These are phyloP conservation scores for Drosophila rufa DNA, from an alignment of 1,140 invertebrate species.

Conservation along the genomic window DNA sequence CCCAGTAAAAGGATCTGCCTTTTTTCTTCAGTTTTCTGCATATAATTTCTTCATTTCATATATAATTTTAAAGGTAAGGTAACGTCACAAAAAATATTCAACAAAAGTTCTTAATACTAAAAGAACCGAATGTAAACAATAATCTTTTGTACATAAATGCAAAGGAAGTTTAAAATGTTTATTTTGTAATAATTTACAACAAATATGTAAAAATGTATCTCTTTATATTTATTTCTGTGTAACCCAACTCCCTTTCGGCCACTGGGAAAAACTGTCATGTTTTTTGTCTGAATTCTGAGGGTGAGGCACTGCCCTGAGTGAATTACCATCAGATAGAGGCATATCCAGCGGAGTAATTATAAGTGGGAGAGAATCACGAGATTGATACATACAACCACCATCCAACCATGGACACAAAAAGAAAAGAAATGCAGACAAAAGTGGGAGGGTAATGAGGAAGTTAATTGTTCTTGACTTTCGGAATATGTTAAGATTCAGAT, in stretches of 20 bases:
- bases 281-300: conserved; percentile 53
- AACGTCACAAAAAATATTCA: too few relatives aligned
- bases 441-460: conserved; percentile 33
- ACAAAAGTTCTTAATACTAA: too few relatives aligned
- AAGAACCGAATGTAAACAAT: too few relatives aligned
- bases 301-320: conserved; percentile 29
- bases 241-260: conserved; percentile 29
- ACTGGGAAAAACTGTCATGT: conserved; percentile 76
- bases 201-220: too few relatives aligned
- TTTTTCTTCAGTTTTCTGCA: too few relatives aligned
- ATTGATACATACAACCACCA: conserved; percentile 27
- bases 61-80: too few relatives aligned
- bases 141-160: too few relatives aligned
- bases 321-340: conserved; percentile 40
- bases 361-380: conserved; percentile 32
- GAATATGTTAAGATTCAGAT: conserved; percentile 32
- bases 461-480: conserved; percentile 42
- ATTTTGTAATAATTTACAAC: too few relatives aligned
- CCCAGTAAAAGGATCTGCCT: too few relatives aligned
- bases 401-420: conserved; percentile 2
- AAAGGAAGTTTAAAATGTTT: too few relatives aligned
- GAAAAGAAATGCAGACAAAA: conserved; percentile 20
- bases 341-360: conserved; percentile 36
- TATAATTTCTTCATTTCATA: too few relatives aligned
- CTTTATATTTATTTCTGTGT: conserved; percentile 2